These are phyloP conservation scores for Rhodinocichla rosea DNA, from an alignment of 2,113 vertebrate species.

Conservation along the genomic window DNA sequence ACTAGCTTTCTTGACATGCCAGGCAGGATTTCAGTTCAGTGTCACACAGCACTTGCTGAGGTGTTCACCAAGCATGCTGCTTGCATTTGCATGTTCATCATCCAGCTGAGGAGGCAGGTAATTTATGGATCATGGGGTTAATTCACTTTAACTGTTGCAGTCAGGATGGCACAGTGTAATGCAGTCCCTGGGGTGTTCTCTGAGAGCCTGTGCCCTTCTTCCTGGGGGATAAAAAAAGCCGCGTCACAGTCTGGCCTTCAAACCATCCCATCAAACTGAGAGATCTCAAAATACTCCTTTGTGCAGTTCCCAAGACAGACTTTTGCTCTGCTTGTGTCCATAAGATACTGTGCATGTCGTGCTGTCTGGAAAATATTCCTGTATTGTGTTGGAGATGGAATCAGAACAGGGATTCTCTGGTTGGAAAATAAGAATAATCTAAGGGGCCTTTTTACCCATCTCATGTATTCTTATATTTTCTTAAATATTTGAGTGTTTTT, in stretches of 20 bases:
- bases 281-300: not conserved
- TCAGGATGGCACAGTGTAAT: not conserved
- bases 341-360: accelerated
- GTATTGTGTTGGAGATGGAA: not conserved
- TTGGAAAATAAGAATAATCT: not conserved
- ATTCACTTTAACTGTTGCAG: not conserved
- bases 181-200: not conserved
- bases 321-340: not conserved
- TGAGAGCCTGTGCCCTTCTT: not conserved
- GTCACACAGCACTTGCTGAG: not conserved
- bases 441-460: not conserved
- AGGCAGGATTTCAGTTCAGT: not conserved
- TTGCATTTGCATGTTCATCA: not conserved
- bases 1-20: not conserved
- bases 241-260: not conserved
- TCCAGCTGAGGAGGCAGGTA: not conserved
- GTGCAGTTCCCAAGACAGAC: not conserved
- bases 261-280: not conserved
- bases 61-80: not conserved
- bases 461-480: not conserved
- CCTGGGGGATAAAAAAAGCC: not conserved
- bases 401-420: not conserved
- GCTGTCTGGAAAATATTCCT: not conserved
- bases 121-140: not conserved
- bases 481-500: not conserved